phyloP scores from a whole-genome alignment of 1,140 invertebrate genomes.

The Megalonaias nervosa region DNA sequence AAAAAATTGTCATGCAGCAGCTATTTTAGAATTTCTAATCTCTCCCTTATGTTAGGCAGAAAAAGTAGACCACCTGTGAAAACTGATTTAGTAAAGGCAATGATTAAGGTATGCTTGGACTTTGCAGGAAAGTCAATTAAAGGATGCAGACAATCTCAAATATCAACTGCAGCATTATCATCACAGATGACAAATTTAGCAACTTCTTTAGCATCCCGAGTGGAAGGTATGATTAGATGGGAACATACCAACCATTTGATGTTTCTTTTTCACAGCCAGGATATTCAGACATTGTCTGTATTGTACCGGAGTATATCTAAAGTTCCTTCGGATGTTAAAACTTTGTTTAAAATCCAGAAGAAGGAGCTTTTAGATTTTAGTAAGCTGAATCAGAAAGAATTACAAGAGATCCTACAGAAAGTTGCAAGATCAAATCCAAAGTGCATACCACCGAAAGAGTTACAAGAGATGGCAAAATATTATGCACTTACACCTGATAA shows the following conservation, averaged over 20 bases:
- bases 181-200: background rate
- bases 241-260: constrained; percentile 52
- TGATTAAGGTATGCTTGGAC: constrained; percentile 39
- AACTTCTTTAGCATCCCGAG: constrained; percentile 4
- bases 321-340: constrained; percentile 38
- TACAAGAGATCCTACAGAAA: constrained; percentile 38
- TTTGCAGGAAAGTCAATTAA: constrained; percentile 48
- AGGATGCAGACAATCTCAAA: constrained; percentile 36
- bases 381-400: constrained; percentile 16
- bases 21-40: constrained; percentile 36
- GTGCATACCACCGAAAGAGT: background rate
- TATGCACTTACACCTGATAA: constrained; percentile 57
- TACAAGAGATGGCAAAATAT: constrained; percentile 10
- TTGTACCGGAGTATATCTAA: constrained; percentile 34
- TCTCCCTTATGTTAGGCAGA: constrained; percentile 32
- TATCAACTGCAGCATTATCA: background rate
- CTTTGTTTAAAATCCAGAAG: constrained; percentile 47
- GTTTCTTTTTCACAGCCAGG: constrained; percentile 45
- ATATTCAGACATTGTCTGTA: constrained; percentile 47
- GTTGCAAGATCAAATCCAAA: constrained; percentile 23
- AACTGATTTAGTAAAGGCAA: constrained; percentile 35
- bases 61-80: constrained; percentile 14
- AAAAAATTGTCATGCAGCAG: constrained; percentile 49
- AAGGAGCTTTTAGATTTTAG: constrained; percentile 34
- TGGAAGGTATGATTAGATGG: constrained; percentile 49